A percentile compares a stretch with the other conserved stretches of the same genome.
phyloP scores from a whole-genome alignment of 2,797 vertebrate genomes.

The Chrysolophus pictus region DNA sequence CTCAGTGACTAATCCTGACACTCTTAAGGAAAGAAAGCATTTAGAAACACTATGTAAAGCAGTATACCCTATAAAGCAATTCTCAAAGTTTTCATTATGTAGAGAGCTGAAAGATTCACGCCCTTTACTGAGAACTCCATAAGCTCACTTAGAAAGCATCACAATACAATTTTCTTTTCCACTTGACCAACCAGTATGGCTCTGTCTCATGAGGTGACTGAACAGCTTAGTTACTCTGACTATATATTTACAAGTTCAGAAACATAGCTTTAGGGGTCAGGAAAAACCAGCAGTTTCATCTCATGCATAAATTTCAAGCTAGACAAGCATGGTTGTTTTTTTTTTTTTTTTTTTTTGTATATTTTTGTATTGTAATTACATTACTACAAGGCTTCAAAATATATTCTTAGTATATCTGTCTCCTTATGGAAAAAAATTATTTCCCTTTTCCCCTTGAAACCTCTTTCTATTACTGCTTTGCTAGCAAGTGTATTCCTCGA shows the following conservation, averaged over 20 bases:
- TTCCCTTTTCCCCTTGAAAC: background rate
- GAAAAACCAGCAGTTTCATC: background rate
- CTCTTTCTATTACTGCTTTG: background rate
- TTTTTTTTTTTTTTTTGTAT: background rate
- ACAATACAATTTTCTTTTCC: background rate
- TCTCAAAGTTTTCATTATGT: background rate
- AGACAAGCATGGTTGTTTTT: background rate
- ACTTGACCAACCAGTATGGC: background rate
- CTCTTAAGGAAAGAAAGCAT: background rate
- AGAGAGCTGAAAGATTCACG: background rate
- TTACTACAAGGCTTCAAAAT: background rate
- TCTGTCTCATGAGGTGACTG: background rate
- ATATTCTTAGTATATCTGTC: background rate
- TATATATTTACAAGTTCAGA: background rate
- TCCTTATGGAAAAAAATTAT: background rate
- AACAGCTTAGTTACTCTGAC: background rate
- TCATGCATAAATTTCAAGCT: background rate
- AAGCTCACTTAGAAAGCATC: background rate
- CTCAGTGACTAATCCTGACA: background rate
- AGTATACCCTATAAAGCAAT: background rate
- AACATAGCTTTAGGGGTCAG: background rate
- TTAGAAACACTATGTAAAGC: background rate
- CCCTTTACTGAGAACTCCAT: background rate
- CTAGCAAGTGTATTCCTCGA: background rate
- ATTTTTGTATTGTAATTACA: background rate